Conservation (phyloP, 2,888 invertebrate genomes). For the Patella ulyssiponensis region DNA sequence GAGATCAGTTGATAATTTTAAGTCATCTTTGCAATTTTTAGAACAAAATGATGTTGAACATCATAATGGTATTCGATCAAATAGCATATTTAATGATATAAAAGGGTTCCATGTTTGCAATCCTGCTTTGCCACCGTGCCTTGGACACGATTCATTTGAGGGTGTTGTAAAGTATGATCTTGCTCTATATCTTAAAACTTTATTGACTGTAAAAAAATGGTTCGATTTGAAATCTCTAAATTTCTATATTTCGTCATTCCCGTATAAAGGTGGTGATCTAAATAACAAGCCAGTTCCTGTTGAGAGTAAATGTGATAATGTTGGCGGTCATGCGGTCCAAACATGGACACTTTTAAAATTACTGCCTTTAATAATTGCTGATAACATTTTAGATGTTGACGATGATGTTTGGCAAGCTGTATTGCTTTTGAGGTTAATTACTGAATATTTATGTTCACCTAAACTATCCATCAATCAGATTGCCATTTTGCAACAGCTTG, state of each 20-base stretch:
- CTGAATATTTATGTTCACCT: slow-evolving; percentile 22
- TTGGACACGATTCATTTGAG: neutral
- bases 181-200: slow-evolving; percentile 3
- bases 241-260: neutral
- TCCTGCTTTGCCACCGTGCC: neutral
- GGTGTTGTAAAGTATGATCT: neutral
- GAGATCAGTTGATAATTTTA: neutral
- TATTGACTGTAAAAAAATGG: slow-evolving; percentile 4
- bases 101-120: neutral
- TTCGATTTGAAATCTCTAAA: neutral
- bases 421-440: slow-evolving; percentile 15
- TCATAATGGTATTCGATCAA: neutral
- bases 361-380: slow-evolving; percentile 12
- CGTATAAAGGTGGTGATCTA: slow-evolving; percentile 7
- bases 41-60: neutral
- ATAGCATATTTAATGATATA: slow-evolving; percentile 1
- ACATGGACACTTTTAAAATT: slow-evolving; percentile 22
- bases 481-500: slow-evolving; percentile 5
- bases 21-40: neutral
- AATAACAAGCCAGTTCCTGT: slow-evolving; percentile 1
- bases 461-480: slow-evolving; percentile 5
- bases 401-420: slow-evolving; percentile 17
- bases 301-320: slow-evolving; percentile 4
- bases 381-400: neutral
- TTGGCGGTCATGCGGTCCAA: slow-evolving; percentile 30